Evolutionary conservation across 2,113 vertebrate genomes (phyloP).

Genomic region (Callocephalon fimbriatum): DNA sequence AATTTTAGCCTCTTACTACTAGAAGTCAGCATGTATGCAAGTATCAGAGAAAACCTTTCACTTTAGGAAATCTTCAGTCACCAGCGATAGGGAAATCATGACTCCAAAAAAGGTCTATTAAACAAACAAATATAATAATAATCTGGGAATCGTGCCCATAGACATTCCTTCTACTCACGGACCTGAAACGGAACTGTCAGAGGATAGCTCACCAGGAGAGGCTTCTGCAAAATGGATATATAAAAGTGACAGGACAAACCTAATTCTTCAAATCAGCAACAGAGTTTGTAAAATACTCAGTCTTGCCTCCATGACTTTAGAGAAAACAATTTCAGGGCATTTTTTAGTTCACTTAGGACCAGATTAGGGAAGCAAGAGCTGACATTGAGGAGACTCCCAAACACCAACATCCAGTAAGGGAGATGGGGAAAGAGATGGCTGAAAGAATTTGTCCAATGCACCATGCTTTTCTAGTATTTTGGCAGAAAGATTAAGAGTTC

Average conservation of each 20-base stretch:
- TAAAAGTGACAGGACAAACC: background rate
- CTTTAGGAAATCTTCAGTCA: background rate
- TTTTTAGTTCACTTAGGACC: background rate
- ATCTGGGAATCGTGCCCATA: background rate
- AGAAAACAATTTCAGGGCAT: background rate
- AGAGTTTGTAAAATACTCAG: background rate
- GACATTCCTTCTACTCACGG: background rate
- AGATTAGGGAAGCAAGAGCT: background rate
- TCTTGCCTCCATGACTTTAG: background rate
- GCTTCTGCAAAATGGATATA: background rate
- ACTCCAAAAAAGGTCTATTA: background rate
- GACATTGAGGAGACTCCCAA: background rate
- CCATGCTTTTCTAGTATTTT: background rate
- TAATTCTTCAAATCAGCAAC: background rate
- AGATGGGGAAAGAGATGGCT: background rate
- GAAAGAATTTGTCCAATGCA: background rate
- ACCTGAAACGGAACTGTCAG: background rate
- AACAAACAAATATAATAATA: background rate
- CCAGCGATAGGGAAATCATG: background rate
- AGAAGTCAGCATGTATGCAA: background rate
- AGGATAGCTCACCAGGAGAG: background rate
- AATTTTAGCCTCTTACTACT: constrained; percentile 44
- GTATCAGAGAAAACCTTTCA: background rate
- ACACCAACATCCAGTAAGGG: background rate
- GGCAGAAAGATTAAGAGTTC: background rate